Evolutionary conservation across 2,888 invertebrate species (phyloP).

Genomic region (Monochamus alternatus): DNA sequence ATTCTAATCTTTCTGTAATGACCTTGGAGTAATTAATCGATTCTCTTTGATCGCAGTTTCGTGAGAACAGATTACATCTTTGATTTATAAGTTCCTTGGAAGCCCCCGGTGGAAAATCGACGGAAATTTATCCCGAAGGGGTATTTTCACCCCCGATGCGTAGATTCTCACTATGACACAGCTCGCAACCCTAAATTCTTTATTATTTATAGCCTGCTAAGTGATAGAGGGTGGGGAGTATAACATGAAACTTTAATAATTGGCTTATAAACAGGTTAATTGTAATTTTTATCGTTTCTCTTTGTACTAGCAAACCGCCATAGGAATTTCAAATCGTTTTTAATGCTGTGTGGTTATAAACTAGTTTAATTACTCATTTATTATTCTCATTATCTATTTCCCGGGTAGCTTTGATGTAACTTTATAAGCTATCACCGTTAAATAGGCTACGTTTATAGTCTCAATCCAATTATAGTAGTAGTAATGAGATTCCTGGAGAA

Average conservation of each 20-base stretch:
- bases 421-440: too few species aligned
- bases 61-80: background rate
- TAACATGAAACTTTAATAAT: background rate
- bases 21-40: background rate
- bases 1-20: background rate
- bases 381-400: too few species aligned
- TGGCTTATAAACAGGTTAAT: background rate
- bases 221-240: background rate
- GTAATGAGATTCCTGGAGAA: constrained; percentile 23
- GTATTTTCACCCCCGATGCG: background rate
- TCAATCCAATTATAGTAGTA: constrained; percentile 13
- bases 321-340: too few species aligned
- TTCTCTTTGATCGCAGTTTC: background rate
- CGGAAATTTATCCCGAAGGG: background rate
- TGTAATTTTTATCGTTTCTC: too few species aligned
- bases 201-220: background rate
- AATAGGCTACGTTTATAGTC: too few species aligned
- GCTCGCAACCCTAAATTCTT: background rate
- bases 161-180: background rate
- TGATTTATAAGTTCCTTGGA: background rate
- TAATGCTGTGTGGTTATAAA: too few species aligned
- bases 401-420: too few species aligned
- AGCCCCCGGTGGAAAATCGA: background rate
- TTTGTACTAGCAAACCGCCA: too few species aligned
- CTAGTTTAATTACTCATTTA: too few species aligned